A percentile compares a stretch with the other conserved stretches of the same genome.
These are phyloP conservation scores for Hydrophis major DNA, from an alignment of 2,797 vertebrate species.

Conservation along the genomic window DNA sequence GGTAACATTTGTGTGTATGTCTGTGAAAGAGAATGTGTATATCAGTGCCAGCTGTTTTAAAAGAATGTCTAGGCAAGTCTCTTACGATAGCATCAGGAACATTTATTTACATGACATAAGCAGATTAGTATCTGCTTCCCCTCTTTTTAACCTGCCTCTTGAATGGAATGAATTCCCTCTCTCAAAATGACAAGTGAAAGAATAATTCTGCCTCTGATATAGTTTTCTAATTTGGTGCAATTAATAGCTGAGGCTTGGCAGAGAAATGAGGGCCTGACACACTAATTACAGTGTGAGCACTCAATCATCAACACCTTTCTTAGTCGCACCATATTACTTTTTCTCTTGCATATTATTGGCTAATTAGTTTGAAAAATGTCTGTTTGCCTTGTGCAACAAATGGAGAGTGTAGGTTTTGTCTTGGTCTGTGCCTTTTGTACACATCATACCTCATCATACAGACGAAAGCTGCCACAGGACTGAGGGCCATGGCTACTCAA, in stretches of 20 bases:
- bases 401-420: slow-evolving; percentile 81
- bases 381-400: slow-evolving; percentile 93
- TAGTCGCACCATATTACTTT: slow-evolving; percentile 90
- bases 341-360: slow-evolving; percentile 96
- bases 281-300: slow-evolving; percentile 99
- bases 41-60: slow-evolving; percentile 48
- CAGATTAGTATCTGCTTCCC: slow-evolving; percentile 84
- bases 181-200: slow-evolving; percentile 96
- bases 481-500: slow-evolving; percentile 82
- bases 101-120: slow-evolving; percentile 89
- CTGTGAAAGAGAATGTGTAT: background rate
- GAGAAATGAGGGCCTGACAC: slow-evolving; percentile 92
- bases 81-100: slow-evolving; percentile 74
- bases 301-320: slow-evolving; percentile 99
- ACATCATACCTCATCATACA: slow-evolving; percentile 83
- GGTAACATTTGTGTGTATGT: slow-evolving; percentile 74
- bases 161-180: slow-evolving; percentile 86
- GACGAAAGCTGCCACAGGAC: slow-evolving; percentile 78
- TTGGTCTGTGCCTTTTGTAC: slow-evolving; percentile 82
- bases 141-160: slow-evolving; percentile 85
- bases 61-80: slow-evolving; percentile 63
- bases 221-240: slow-evolving; percentile 99
- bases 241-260: slow-evolving; percentile 94
- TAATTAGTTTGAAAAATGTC: slow-evolving; percentile 99
- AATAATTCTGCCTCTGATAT: slow-evolving; percentile 97